Evolutionary conservation across 2,888 invertebrate genomes (phyloP), one percentile per base, ranked within the genome.

Genomic region (Drosophila kuntzei): DNA sequence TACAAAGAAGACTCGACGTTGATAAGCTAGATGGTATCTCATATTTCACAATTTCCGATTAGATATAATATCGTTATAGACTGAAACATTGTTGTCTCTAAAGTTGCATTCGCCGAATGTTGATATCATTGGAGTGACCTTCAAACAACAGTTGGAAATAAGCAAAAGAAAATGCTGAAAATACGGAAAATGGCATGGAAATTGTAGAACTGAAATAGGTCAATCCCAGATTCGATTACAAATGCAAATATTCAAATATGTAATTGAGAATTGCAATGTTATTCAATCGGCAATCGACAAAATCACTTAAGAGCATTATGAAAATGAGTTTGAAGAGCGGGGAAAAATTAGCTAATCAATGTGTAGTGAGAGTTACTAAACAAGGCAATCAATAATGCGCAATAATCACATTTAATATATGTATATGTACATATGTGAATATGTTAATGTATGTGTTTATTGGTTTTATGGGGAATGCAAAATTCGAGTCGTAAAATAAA

Each of bases 401-500:
- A 82, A 79, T 73, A 69, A 71, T 67, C 62, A 53, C 62, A 62
- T 53, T 37, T 50, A 39, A 70, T 57, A 53, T 27, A 8, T 27
- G n/a, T 14, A 25, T 32, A 4, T 36, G 4, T 18, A n/a, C 9
- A 27, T 44, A 27, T 44, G 27, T 57, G 6, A 16, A 11, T 39
- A 8, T 37, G 29, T 53, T 3, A 41, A 41, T 58, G 14, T 29
- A 4, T 71, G 34, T 54, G 44, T 41, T 60, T 51, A 58, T 62
- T 27, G 43, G 9, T 14, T 71, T 76, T 57, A 76, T 71, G 76
- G 43, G 66, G 63, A 76, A 67, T 79, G 74, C 77, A 62, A 74
- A 68, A 79, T 59, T 55, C 46, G 43, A 66, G 74, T 77, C 83
- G 60, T 73, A 73, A 87, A 85, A 64, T 46, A n/a, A 72, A 67